phyloP scores from a whole-genome alignment of 92 coral and sea anemone genomes.

The Phymanthus crucifer region DNA sequence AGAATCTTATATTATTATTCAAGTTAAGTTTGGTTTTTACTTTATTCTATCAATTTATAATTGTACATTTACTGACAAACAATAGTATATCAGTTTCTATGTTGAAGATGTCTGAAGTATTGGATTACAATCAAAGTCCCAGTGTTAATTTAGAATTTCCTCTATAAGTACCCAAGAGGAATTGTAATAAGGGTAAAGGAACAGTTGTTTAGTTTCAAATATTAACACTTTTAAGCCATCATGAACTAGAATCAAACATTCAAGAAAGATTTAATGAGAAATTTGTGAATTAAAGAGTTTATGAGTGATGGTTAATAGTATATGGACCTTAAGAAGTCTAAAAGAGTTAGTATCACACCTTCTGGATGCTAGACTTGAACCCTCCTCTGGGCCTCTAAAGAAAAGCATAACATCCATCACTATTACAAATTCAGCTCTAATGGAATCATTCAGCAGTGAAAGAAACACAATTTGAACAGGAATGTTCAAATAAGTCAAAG shows the following conservation, averaged over 20 bases:
- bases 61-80: too few relatives aligned
- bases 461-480: neutral
- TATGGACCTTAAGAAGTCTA: too few relatives aligned
- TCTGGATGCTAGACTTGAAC: conserved; percentile 28
- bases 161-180: neutral
- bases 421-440: neutral
- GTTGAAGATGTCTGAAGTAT: neutral
- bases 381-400: conserved; percentile 66
- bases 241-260: too few relatives aligned
- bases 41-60: too few relatives aligned
- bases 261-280: neutral
- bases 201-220: neutral
- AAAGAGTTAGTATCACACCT: conserved; percentile 34
- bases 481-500: neutral
- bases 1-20: neutral
- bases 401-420: conserved; percentile 41
- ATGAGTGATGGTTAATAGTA: too few relatives aligned
- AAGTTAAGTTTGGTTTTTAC: too few relatives aligned
- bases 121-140: neutral
- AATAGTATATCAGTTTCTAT: too few relatives aligned
- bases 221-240: too few relatives aligned
- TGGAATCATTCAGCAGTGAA: neutral
- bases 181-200: neutral
- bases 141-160: neutral
- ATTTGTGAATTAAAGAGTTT: neutral